A percentile compares a stretch with the other conserved stretches of the same genome.
Evolutionary conservation across 2,113 vertebrate species (phyloP).

Genomic region (Tapirus terrestris): DNA sequence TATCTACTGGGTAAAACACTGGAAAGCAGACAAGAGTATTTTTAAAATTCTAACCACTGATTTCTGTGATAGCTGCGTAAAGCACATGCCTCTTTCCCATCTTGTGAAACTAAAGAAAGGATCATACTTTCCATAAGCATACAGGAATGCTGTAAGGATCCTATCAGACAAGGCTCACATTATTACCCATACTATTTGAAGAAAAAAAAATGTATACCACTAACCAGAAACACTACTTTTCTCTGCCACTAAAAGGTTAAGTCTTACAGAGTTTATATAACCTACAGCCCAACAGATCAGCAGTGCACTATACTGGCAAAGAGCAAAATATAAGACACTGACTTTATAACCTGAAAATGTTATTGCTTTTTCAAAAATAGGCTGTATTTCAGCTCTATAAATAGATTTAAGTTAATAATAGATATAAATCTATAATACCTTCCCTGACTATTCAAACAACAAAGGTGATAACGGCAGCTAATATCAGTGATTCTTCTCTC

Average conservation of each 20-base stretch:
- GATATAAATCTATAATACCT: slow-evolving; percentile 29
- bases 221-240: slow-evolving; percentile 28
- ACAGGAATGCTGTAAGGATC: background rate
- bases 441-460: slow-evolving; percentile 30
- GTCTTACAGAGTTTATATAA: background rate
- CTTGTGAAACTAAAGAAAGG: background rate
- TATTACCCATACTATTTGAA: background rate
- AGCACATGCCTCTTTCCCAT: background rate
- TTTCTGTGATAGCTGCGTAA: slow-evolving; percentile 41
- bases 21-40: background rate
- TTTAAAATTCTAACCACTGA: background rate
- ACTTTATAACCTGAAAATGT: slow-evolving; percentile 26
- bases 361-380: slow-evolving; percentile 14
- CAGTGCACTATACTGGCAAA: background rate
- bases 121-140: background rate
- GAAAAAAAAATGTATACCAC: slow-evolving; percentile 15
- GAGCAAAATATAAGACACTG: slow-evolving; percentile 27
- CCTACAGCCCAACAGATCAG: background rate
- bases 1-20: background rate
- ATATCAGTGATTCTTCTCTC: slow-evolving; percentile 4
- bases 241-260: slow-evolving; percentile 11
- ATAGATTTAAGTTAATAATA: background rate
- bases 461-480: background rate
- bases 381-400: background rate
- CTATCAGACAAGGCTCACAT: slow-evolving; percentile 16